Percentiles rank a stretch among this genome's conserved stretches.
phyloP scores from a whole-genome alignment of 2,888 invertebrate genomes.

The Dryadula phaetusa region DNA sequence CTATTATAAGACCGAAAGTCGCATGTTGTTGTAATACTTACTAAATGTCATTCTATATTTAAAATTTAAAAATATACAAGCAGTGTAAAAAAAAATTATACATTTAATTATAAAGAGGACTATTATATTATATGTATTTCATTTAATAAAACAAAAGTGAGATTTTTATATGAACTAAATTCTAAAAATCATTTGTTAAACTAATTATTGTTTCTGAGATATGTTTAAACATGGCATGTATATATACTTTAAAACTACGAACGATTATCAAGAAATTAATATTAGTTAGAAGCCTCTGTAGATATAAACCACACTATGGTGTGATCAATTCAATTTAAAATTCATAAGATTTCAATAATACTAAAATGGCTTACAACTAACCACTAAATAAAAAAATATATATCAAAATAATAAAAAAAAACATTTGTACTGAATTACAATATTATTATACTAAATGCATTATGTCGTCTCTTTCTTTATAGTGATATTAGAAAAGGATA shows the following conservation, averaged over 20 bases:
- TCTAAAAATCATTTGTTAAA: neutral
- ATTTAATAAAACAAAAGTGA: too few relatives aligned
- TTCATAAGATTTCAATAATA: conserved; percentile 8
- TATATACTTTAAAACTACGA: too few relatives aligned
- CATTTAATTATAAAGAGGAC: too few relatives aligned
- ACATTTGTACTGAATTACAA: conserved; percentile 17
- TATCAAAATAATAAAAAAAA: conserved; percentile 7
- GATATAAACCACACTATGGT: neutral
- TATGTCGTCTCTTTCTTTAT: neutral
- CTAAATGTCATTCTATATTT: too few relatives aligned
- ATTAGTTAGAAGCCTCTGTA: neutral
- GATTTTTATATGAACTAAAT: neutral
- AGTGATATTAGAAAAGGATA: neutral
- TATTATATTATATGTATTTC: too few relatives aligned
- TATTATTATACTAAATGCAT: conserved; percentile 18
- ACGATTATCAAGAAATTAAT: neutral
- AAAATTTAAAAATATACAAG: too few relatives aligned
- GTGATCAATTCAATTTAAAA: neutral
- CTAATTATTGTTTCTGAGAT: neutral
- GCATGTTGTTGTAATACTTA: too few relatives aligned
- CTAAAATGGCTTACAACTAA: conserved; percentile 12
- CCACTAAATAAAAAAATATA: conserved; percentile 11
- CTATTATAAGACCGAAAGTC: too few relatives aligned
- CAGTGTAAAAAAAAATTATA: too few relatives aligned
- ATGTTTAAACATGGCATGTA: neutral